Percentiles rank a stretch among this genome's conserved stretches.
These are phyloP conservation scores for Actias luna DNA, from an alignment of 2,888 invertebrate genomes.

Conservation along the genomic window DNA sequence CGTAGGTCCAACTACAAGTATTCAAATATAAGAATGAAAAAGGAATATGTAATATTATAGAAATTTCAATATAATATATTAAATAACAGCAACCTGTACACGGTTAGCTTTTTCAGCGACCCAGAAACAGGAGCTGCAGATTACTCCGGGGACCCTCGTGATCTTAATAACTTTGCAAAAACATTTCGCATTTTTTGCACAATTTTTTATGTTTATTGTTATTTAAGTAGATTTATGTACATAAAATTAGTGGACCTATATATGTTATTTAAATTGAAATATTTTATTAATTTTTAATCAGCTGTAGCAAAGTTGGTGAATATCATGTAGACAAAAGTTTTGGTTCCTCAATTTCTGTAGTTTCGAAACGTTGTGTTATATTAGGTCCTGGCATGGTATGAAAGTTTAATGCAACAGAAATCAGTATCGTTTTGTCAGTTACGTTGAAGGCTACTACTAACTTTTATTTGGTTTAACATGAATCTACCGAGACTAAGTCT, in stretches of 20 bases:
- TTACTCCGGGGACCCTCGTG: slow-evolving; percentile 68
- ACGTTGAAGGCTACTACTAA: no score
- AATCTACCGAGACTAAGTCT: no score
- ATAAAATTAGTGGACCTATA: not conserved
- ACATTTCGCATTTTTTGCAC: not conserved
- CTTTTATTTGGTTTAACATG: no score
- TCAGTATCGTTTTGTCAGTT: no score
- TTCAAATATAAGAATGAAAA: not conserved
- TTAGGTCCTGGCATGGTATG: no score
- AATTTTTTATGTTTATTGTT: not conserved
- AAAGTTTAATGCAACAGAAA: no score
- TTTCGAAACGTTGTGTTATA: no score
- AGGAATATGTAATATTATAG: not conserved
- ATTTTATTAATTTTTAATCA: not conserved
- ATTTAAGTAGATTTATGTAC: not conserved
- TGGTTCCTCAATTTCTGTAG: no score
- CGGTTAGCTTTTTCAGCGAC: slow-evolving; percentile 72
- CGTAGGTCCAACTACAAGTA: slow-evolving; percentile 21
- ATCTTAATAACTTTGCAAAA: slow-evolving; percentile 18
- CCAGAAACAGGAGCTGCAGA: slow-evolving; percentile 74
- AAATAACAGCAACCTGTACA: slow-evolving; percentile 65
- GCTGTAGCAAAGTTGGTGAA: no score
- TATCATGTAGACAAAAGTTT: no score
- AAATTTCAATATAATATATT: slow-evolving; percentile 23
- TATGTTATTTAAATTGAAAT: not conserved